A percentile compares a stretch with the other conserved stretches of the same genome.
phyloP scores from a whole-genome alignment of 2,113 vertebrate species.

The Halcyon senegalensis region DNA sequence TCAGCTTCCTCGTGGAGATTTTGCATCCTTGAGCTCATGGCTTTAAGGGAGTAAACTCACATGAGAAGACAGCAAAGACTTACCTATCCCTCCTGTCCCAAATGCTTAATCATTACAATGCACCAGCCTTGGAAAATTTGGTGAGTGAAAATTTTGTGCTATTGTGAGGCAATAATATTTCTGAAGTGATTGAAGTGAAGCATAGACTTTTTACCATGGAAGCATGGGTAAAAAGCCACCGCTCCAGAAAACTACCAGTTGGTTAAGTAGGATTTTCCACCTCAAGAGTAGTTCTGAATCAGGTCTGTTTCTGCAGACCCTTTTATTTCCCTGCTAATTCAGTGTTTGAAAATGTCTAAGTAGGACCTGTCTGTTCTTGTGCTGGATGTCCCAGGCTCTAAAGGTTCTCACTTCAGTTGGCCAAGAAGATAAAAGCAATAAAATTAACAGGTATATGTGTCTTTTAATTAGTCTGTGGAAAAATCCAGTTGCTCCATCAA shows the following conservation, averaged over 20 bases:
- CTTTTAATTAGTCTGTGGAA: constrained; percentile 1
- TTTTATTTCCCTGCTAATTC: not conserved
- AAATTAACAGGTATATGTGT: not conserved
- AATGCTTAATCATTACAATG: not conserved
- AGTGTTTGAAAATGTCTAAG: fast-evolving
- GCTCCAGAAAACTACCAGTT: not conserved
- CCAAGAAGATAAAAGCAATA: constrained; percentile 3
- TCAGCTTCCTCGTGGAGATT: not conserved
- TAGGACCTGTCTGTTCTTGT: not conserved
- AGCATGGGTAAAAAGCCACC: not conserved
- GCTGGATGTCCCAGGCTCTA: not conserved
- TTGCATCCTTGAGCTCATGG: not conserved
- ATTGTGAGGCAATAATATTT: not conserved
- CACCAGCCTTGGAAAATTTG: not conserved
- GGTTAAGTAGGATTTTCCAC: not conserved
- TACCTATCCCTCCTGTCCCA: not conserved
- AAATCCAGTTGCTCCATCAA: not conserved
- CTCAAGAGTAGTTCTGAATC: not conserved
- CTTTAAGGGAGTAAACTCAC: not conserved
- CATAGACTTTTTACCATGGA: not conserved
- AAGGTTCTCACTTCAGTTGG: not conserved
- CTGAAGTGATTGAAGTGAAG: not conserved
- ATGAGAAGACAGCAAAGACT: not conserved
- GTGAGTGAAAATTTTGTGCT: not conserved
- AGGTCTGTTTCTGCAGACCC: not conserved